Base-by-base conservation (phyloP, 1,140 invertebrate species). In the Hycleus cichorii region DNA sequence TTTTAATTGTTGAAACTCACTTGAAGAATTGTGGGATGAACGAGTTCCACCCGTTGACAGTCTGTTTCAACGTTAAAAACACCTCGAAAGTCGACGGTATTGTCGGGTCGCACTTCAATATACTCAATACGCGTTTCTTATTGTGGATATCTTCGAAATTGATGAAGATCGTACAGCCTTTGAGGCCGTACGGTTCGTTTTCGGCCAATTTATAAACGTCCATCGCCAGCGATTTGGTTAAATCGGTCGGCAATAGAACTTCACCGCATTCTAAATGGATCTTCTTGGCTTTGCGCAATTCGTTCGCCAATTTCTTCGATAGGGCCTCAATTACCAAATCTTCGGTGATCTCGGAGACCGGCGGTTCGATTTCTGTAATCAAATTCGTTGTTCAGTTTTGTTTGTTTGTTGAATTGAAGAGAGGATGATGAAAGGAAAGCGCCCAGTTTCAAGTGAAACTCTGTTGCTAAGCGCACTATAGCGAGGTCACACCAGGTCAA, bases 71-170 rank as follows among this genome's bases (percentile, higher is more conserved):
- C 11, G 89, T 91, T 32, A 92, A 76, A 72, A 87, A 88, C 57
- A 92, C 77, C 75, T 93, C 89, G 69, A 93, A 93, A 24, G 91
- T 94, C 24, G 90, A 86, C 39, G 91, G 85, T 7, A 88, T 89
- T 66, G 82, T 82, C 39, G 86, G 85, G 75, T 93, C 90, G 66
- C 89, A 88, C 70, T 89, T 87, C 73, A 93, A 81, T 81, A 59
- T 73, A 62, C 78, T 79, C 42, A 89, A 75, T 68, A 78, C 75
- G 66, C 79, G 74, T 12, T 87, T 84, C 68, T 90, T 84, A 53
- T 67, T 67, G 32, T 32, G 32, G 80, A 79, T 40, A 86, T 83
- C 59, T 69, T 87, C 85, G 58, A 90, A 88, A 68, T 86, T 84
- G 8, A 90, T 83, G 66, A 86, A 89, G 9, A 90, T 76, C 0